Evolutionary conservation across 1,140 invertebrate species (phyloP).

Genomic region (Drosophila orosa): DNA sequence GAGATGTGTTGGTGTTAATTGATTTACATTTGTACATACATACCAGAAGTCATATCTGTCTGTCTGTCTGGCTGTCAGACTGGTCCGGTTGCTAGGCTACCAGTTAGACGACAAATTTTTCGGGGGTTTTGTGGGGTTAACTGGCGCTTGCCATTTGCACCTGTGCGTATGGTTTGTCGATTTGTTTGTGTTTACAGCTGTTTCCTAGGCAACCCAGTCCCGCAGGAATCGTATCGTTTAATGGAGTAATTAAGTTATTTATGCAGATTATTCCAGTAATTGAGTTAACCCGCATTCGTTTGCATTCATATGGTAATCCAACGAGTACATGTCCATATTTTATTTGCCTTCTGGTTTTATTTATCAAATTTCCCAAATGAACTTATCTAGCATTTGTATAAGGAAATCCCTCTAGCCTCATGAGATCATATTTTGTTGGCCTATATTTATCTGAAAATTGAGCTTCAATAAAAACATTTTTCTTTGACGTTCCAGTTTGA

Average conservation of each 20-base stretch:
- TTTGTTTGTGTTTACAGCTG: constrained; percentile 10
- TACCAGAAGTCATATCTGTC: constrained; percentile 3
- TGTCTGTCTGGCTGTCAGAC: constrained; percentile 2
- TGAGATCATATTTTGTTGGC: constrained; percentile 4
- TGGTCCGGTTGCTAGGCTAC: constrained; percentile 30
- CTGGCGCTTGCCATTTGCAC: constrained; percentile 28
- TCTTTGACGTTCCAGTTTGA: not conserved
- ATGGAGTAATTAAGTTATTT: constrained; percentile 11
- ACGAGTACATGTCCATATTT: not conserved
- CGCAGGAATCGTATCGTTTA: not conserved
- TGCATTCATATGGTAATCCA: not conserved
- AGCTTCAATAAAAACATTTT: constrained; percentile 1
- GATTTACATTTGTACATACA: constrained; percentile 53
- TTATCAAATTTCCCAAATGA: not conserved
- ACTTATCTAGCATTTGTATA: not conserved
- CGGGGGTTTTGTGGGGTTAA: not conserved
- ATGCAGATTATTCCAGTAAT: constrained; percentile 15
- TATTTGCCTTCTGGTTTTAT: not conserved
- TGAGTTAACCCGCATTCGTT: constrained; percentile 7
- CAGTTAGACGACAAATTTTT: constrained; percentile 8
- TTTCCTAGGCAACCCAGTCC: constrained; percentile 13
- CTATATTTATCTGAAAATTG: constrained; percentile 2
- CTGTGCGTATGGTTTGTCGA: not conserved
- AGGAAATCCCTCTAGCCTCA: not conserved
- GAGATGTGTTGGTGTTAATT: constrained; percentile 46